phyloP scores from a whole-genome alignment of 2,888 invertebrate genomes.

The Cotesia congregata region DNA sequence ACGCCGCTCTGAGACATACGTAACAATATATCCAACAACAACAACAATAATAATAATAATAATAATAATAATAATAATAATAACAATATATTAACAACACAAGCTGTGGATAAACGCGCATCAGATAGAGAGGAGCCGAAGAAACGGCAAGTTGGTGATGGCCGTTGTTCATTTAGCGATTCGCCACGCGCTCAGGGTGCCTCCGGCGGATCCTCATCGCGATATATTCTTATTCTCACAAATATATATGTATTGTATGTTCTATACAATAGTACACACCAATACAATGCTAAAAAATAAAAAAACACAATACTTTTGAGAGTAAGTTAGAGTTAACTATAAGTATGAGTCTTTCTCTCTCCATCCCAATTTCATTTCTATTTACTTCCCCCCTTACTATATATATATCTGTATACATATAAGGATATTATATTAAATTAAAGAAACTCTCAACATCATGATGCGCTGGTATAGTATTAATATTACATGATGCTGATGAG shows the following conservation, averaged over 20 bases:
- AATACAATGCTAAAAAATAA: background rate
- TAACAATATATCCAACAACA: background rate
- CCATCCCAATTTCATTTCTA: background rate
- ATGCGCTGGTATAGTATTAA: background rate
- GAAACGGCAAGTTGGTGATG: constrained; percentile 37
- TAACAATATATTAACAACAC: background rate
- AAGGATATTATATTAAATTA: constrained; percentile 6
- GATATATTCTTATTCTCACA: constrained; percentile 17
- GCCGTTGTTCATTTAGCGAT: constrained; percentile 59
- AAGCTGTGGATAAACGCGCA: constrained; percentile 7
- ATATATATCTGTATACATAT: too few relatives aligned
- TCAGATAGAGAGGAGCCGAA: constrained; percentile 30
- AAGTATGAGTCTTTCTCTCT: background rate
- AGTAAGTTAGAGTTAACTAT: background rate
- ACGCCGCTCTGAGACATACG: constrained; percentile 12
- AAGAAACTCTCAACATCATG: constrained; percentile 7
- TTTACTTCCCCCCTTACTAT: background rate
- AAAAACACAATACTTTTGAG: background rate
- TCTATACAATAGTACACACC: constrained; percentile 19
- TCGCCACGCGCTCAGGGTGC: constrained; percentile 57
- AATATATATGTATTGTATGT: constrained; percentile 28
- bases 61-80: too few relatives aligned
- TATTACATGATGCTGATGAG: background rate
- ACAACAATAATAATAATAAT: too few relatives aligned
- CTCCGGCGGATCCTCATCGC: constrained; percentile 46